Conservation (phyloP, 2,888 invertebrate genomes). For the Drosophila mercatorum region DNA sequence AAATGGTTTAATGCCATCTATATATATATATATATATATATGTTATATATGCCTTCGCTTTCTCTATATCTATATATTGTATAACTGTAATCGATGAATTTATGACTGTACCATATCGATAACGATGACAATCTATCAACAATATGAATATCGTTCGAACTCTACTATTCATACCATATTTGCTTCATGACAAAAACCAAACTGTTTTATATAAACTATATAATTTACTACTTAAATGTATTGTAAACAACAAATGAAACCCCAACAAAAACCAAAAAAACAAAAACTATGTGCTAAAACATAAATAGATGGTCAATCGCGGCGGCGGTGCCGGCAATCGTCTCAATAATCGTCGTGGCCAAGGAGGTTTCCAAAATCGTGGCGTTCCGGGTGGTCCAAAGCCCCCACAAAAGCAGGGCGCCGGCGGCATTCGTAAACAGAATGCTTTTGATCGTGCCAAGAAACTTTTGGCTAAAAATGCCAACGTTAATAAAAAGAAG, state of each 20-base stretch:
- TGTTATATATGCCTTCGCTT: constrained; percentile 32
- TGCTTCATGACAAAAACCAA: constrained; percentile 26
- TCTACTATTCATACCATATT: constrained; percentile 29
- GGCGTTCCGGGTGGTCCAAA: constrained; percentile 83
- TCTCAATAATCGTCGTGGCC: constrained; percentile 83
- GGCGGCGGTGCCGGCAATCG: constrained; percentile 79
- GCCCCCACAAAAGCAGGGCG: constrained; percentile 83
- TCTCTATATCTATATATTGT: constrained; percentile 21
- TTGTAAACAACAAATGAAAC: constrained; percentile 19
- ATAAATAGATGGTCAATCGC: constrained; percentile 83
- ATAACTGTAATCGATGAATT: constrained; percentile 25
- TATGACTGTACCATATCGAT: constrained; percentile 31
- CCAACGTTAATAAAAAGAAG: constrained; percentile 85
- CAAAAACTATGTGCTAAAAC: constrained; percentile 19
- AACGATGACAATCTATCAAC: constrained; percentile 12
- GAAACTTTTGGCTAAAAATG: constrained; percentile 85
- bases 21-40: constrained; percentile 4
- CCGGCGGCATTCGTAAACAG: constrained; percentile 85
- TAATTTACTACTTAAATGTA: constrained; percentile 36
- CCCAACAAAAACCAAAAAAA: not conserved
- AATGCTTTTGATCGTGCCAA: constrained; percentile 85
- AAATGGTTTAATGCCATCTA: constrained; percentile 45
- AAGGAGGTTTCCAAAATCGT: constrained; percentile 85
- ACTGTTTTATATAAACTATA: constrained; percentile 18
- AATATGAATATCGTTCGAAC: constrained; percentile 30